Conservation (phyloP, 2,113 vertebrate species). For the Zootoca vivipara region DNA sequence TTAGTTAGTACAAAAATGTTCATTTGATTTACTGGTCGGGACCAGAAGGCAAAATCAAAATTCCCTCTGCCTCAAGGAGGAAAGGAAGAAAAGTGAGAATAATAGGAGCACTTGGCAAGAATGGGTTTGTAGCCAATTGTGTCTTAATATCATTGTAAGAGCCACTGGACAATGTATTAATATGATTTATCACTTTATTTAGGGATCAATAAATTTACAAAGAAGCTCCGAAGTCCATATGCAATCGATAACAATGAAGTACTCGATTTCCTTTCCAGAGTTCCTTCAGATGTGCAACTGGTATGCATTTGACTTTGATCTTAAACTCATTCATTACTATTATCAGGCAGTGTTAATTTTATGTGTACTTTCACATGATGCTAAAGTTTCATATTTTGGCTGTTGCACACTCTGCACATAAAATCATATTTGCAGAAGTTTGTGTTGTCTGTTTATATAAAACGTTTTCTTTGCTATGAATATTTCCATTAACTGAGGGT, state of each 20-base stretch:
- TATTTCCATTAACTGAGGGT: neutral
- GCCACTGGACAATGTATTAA: slow-evolving; percentile 27
- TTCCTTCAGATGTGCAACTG: slow-evolving; percentile 97
- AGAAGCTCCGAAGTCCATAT: slow-evolving; percentile 95
- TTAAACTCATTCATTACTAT: neutral
- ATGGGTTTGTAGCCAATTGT: neutral
- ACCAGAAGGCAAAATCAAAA: neutral
- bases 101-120: neutral
- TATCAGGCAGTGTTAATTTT: neutral
- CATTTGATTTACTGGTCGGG: neutral
- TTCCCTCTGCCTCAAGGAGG: neutral
- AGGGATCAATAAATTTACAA: slow-evolving; percentile 99
- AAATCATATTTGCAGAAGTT: neutral
- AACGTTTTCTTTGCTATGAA: rapidly evolving
- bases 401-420: neutral
- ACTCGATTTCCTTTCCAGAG: slow-evolving; percentile 96
- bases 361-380: neutral
- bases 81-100: neutral
- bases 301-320: slow-evolving; percentile 77
- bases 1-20: neutral
- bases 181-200: slow-evolving; percentile 60
- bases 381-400: neutral
- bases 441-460: neutral
- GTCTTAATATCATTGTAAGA: neutral
- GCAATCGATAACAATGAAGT: slow-evolving; percentile 97